phyloP scores from a whole-genome alignment of 2,113 vertebrate species.

The Oxygymnocypris stewartii region DNA sequence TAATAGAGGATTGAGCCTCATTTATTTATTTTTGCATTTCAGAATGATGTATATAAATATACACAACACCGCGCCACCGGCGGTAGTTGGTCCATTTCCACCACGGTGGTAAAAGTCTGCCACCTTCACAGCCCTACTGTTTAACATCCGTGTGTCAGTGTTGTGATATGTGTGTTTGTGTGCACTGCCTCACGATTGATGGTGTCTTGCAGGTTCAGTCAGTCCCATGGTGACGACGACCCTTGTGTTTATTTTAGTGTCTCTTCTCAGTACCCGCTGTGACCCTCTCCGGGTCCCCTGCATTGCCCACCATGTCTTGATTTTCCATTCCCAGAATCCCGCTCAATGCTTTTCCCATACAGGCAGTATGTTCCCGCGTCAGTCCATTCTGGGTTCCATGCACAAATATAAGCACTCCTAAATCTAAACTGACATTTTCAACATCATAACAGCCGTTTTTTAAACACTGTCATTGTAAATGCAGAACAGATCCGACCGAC shows the following conservation, averaged over 20 bases:
- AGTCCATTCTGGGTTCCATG: background rate
- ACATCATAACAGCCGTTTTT: slow-evolving; percentile 9
- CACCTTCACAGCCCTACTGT: background rate
- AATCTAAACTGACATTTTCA: slow-evolving; percentile 25
- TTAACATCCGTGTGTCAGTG: slow-evolving; percentile 12
- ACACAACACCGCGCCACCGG: too few relatives aligned
- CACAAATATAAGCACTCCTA: slow-evolving; percentile 18
- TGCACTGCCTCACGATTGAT: background rate
- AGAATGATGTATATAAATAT: too few relatives aligned
- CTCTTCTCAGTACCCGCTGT: slow-evolving; percentile 6
- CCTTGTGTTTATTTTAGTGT: slow-evolving; percentile 26
- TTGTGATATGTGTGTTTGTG: slow-evolving; percentile 19
- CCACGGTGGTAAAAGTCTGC: too few relatives aligned
- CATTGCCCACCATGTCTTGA: slow-evolving; percentile 3
- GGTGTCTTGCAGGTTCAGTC: background rate
- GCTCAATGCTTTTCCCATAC: slow-evolving; percentile 1
- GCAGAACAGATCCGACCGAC: background rate
- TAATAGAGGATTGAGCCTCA: too few relatives aligned
- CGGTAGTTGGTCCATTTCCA: too few relatives aligned
- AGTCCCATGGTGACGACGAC: background rate
- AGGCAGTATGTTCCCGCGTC: background rate
- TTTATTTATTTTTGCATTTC: too few relatives aligned
- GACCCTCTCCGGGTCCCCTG: background rate
- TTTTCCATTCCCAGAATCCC: slow-evolving; percentile 35
- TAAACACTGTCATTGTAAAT: background rate